Evolutionary conservation across 2,888 invertebrate genomes (phyloP).

Genomic region (Stictocephala bisonia): DNA sequence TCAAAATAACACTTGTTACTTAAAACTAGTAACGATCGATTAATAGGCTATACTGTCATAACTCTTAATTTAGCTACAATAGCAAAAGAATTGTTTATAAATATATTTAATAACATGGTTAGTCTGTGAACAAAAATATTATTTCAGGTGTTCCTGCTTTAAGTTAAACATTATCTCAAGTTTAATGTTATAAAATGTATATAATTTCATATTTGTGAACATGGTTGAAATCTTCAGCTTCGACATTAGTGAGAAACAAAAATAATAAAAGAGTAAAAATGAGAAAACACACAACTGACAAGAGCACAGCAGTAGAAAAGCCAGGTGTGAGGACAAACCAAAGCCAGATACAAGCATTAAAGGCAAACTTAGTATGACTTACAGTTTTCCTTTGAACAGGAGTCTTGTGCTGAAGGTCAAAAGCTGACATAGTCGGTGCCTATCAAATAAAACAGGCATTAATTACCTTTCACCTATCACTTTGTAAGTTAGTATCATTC

Average conservation of each 20-base stretch:
- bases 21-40: too few species aligned
- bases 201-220: not conserved
- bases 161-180: too few species aligned
- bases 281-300: not conserved
- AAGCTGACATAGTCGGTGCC: slow-evolving; percentile 70
- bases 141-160: too few species aligned
- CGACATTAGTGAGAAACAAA: too few species aligned
- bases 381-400: slow-evolving; percentile 70
- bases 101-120: too few species aligned
- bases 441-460: slow-evolving; percentile 42
- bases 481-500: not conserved
- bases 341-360: slow-evolving; percentile 38
- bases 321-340: slow-evolving; percentile 55
- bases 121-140: too few species aligned
- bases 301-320: not conserved
- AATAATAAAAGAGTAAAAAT: too few species aligned
- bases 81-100: too few species aligned
- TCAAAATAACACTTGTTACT: too few species aligned
- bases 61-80: too few species aligned
- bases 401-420: slow-evolving; percentile 75
- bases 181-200: too few species aligned
- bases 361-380: slow-evolving; percentile 58
- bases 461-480: not conserved
- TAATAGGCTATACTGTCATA: too few species aligned
- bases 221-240: slow-evolving; percentile 55